Evolutionary conservation across 1,140 invertebrate species (phyloP), one percentile per base, ranked within the genome.

Genomic region (Drosophila nigrodunni): DNA sequence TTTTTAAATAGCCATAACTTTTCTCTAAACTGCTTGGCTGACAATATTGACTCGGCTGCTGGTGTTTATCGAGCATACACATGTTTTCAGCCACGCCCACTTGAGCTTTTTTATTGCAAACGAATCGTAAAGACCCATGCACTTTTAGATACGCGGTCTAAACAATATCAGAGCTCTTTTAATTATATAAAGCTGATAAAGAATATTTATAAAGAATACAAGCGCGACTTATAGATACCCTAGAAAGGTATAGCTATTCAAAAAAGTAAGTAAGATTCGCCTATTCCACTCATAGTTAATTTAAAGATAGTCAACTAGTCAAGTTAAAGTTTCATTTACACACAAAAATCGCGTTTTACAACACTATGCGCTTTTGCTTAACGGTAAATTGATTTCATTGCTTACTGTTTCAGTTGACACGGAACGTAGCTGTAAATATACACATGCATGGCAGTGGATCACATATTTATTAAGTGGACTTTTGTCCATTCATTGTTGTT

Each of bases 401-500:
- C 21, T 30, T 9, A 49, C 21, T 25, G 21, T 1, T 49, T 49
- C 11, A 49, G 9, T 18, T 21, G 9, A 4, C 47, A 25, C 25
- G 2, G 25, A 49, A 21, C 21, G 9, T 25, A 10, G 47, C 47
- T 13, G 37, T 41, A n/a, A 7, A 52, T 60, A 60, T 49, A 30
- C 15, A 46, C 11, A 7, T 21, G 37, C 62, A 39, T 3, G 68
- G 21, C 18, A 39, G 44, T 69, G 57, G 46, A 69, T 13, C 41
- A 52, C 66, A 65, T n/a, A 44, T 74, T 66, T 57, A 75, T 76
- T 62, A 55, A 80, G 77, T 67, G 54, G 46, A 15, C 15, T 15
- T 15, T 15, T 15, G 15, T 15, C 15, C 15, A 15, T 61, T 54
- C 57, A 13, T 74, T 74, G 59, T 74, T 65, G 30, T 55, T 65